A percentile compares a stretch with the other conserved stretches of the same genome.
phyloP scores from a whole-genome alignment of 2,888 invertebrate species.

The Dermolepida albohirtum region DNA sequence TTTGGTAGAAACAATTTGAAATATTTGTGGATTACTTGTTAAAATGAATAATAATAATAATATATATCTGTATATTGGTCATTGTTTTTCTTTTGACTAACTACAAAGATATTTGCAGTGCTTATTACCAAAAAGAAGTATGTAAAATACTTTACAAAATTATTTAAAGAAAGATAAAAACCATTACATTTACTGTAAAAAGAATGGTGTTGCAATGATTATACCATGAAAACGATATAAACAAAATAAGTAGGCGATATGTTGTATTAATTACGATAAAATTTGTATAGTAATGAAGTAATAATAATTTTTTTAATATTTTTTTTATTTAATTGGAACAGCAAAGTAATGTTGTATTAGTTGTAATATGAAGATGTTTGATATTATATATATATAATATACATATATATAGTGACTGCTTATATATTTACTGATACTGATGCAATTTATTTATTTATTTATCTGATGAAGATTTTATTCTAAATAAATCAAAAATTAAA shows the following conservation, averaged over 20 bases:
- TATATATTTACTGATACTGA: conserved; percentile 55
- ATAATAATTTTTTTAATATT: conserved; percentile 6
- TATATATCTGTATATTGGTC: too few relatives aligned
- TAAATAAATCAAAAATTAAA: conserved; percentile 60
- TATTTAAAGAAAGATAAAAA: too few relatives aligned
- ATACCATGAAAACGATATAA: conserved; percentile 1
- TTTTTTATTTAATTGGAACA: conserved; percentile 31
- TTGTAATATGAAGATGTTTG: conserved; percentile 55
- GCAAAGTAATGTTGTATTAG: conserved; percentile 35
- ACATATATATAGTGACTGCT: conserved; percentile 58
- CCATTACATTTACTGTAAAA: too few relatives aligned
- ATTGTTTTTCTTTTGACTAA: too few relatives aligned
- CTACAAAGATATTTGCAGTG: too few relatives aligned
- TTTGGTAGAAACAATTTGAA: too few relatives aligned
- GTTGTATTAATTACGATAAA: conserved; percentile 3
- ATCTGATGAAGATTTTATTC: conserved; percentile 65
- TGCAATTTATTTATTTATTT: conserved; percentile 65
- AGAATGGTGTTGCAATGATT: background rate
- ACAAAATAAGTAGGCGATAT: background rate
- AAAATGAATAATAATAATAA: too few relatives aligned
- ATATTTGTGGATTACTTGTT: too few relatives aligned
- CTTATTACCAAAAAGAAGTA: too few relatives aligned
- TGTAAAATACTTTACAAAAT: too few relatives aligned
- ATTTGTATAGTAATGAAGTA: conserved; percentile 7
- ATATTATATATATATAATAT: background rate